Percentiles rank a stretch among this genome's conserved stretches.
These are phyloP conservation scores for Leptonema lineaticorne DNA, from an alignment of 1,140 invertebrate genomes.

Conservation along the genomic window DNA sequence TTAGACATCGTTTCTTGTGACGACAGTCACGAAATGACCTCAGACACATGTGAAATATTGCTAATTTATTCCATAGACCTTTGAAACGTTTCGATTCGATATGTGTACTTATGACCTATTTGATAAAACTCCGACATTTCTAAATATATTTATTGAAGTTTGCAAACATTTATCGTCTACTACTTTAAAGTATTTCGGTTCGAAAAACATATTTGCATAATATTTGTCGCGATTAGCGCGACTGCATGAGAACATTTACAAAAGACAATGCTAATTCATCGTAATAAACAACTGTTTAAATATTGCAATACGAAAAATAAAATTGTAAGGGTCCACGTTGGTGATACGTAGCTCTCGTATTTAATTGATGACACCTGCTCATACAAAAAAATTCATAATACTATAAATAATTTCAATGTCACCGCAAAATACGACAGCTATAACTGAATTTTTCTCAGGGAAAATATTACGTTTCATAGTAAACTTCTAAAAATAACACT, in stretches of 20 bases:
- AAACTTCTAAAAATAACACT: too few species aligned
- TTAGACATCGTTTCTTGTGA: neutral
- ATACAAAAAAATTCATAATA: neutral
- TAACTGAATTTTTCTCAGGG: neutral
- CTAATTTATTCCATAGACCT: too few species aligned
- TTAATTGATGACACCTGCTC: neutral
- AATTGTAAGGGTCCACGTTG: neutral
- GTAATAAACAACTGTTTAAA: neutral
- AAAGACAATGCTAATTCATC: neutral
- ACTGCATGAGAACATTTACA: neutral
- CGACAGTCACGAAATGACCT: neutral
- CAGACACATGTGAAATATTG: too few species aligned
- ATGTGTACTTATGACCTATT: neutral
- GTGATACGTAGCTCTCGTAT: neutral
- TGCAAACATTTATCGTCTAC: neutral
- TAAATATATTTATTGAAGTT: neutral
- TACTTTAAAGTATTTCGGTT: neutral
- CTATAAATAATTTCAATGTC: constrained; percentile 2
- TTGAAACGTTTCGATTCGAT: too few species aligned
- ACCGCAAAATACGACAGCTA: neutral
- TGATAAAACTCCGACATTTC: too few species aligned
- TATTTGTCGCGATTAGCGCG: neutral
- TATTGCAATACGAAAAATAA: neutral
- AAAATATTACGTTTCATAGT: neutral
- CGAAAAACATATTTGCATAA: neutral